Conservation (phyloP, 2,888 invertebrate genomes). For the Tetanocera ferruginea region DNA sequence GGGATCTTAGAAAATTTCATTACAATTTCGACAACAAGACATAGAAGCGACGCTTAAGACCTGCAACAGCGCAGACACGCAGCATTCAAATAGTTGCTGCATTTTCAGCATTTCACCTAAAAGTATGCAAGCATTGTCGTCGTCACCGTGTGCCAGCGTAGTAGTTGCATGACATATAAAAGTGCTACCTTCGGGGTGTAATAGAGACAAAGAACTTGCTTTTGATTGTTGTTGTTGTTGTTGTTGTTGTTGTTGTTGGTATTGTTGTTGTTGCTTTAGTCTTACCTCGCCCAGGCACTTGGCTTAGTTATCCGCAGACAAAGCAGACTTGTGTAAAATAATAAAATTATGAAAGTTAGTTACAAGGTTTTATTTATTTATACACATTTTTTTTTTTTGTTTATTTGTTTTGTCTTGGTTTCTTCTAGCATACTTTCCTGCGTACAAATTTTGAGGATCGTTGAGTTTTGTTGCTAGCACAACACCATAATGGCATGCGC, state of each 20-base stretch:
- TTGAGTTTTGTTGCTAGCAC: neutral
- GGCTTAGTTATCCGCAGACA: neutral
- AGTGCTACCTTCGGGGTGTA: no score
- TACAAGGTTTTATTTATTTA: neutral
- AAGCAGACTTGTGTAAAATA: neutral
- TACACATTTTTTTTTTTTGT: neutral
- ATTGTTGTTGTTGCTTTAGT: neutral
- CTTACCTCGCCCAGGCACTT: neutral
- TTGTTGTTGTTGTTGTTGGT: neutral
- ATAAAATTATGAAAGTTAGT: constrained; percentile 3
- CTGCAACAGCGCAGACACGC: no score
- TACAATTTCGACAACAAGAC: no score
- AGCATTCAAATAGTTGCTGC: no score
- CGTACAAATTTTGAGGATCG: neutral
- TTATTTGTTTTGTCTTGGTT: neutral
- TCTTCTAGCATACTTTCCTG: neutral
- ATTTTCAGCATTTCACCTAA: no score
- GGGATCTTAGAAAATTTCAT: no score
- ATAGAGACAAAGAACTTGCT: no score
- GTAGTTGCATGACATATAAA: no score
- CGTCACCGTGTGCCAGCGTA: no score
- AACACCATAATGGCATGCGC: neutral
- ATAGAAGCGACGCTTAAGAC: no score
- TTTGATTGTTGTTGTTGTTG: neutral
- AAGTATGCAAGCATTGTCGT: no score